Percentiles rank a stretch among this genome's conserved stretches.
Evolutionary conservation across 2,888 invertebrate species (phyloP).

Genomic region (Drosophila conformis): DNA sequence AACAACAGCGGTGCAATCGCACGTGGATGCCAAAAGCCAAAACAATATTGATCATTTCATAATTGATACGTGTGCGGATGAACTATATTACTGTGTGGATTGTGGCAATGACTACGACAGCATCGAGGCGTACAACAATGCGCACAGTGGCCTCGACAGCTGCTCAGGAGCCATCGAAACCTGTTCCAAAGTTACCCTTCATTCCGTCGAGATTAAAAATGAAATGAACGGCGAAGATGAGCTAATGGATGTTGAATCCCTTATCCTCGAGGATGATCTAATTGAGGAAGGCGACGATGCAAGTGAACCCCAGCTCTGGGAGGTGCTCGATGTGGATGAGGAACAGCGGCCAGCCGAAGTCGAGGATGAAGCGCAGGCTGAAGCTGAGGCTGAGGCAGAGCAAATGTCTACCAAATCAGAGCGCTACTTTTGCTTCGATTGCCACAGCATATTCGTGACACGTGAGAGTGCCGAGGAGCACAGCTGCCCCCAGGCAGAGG

Average conservation of each 20-base stretch:
- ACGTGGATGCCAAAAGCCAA: slow-evolving; percentile 41
- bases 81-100: slow-evolving; percentile 53
- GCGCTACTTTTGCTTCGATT: slow-evolving; percentile 79
- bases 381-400: slow-evolving; percentile 11
- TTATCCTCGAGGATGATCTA: slow-evolving; percentile 26
- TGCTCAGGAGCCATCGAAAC: slow-evolving; percentile 29
- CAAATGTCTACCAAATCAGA: slow-evolving; percentile 42
- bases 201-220: slow-evolving; percentile 35
- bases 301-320: slow-evolving; percentile 55
- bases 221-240: slow-evolving; percentile 24
- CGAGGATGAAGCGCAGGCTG: not conserved
- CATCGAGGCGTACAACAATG: slow-evolving; percentile 43
- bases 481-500: slow-evolving; percentile 56
- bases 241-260: slow-evolving; percentile 16
- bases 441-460: slow-evolving; percentile 73
- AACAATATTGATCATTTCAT: slow-evolving; percentile 45
- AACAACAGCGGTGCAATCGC: slow-evolving; percentile 12
- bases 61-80: slow-evolving; percentile 42
- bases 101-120: slow-evolving; percentile 50
- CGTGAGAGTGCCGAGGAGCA: slow-evolving; percentile 75
- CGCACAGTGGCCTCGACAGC: slow-evolving; percentile 30
- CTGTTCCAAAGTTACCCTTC: slow-evolving; percentile 20
- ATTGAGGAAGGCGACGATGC: slow-evolving; percentile 43
- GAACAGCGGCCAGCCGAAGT: not conserved
- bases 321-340: slow-evolving; percentile 48